Base-by-base conservation (phyloP, 2,113 vertebrate species). In the Ochotona curzoniae region DNA sequence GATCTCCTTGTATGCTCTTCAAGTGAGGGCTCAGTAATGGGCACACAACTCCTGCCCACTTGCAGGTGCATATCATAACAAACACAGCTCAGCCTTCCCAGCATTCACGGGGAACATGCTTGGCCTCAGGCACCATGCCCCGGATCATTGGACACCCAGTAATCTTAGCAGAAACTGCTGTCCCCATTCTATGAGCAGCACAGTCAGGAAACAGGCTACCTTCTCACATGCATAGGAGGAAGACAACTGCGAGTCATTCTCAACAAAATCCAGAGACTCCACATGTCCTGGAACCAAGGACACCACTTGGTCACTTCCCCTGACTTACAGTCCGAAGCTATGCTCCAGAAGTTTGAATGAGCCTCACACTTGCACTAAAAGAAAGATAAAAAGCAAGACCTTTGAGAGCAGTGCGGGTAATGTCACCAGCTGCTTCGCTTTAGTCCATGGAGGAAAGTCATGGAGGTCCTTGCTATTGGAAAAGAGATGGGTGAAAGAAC, bases 221-320 rank as follows among this genome's bases (percentile, higher is more conserved):
- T 3, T 3, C 4, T 0, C 1, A 4, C 17, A 1, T 3, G 23
- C 28, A 0, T 14, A 23, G 28, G 54, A 35, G 67, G 23, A 9
- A 21, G 20, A 49, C 67, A 5, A 1, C 80, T 32, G 51, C 20
- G 1, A n/a, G 15, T 12, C 49, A 4, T 0, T n/a, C 60, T 60
- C 13, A 5, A 18, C 73, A 15, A 51, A 60, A 49, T 79, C 60
- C 0, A 0, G 35, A 57, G 17, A 26, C 15, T 44, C 38, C n/a
- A n/a, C n/a, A 38, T 44, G 88, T 83, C 91, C 71, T 91, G 35
- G 44, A 60, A 44, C 35, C 57, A 30, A 78, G 60, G 35, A 30
- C 0, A 35, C 51, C 44, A 32, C 44, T 17, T 35, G 26, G 8
- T 49, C 28, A 12, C 69, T 38, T 18, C 14, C 47, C 47, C 10